A percentile compares a stretch with the other conserved stretches of the same genome.
Evolutionary conservation across 2,797 vertebrate species (phyloP).

Genomic region (Limnodromus scolopaceus): DNA sequence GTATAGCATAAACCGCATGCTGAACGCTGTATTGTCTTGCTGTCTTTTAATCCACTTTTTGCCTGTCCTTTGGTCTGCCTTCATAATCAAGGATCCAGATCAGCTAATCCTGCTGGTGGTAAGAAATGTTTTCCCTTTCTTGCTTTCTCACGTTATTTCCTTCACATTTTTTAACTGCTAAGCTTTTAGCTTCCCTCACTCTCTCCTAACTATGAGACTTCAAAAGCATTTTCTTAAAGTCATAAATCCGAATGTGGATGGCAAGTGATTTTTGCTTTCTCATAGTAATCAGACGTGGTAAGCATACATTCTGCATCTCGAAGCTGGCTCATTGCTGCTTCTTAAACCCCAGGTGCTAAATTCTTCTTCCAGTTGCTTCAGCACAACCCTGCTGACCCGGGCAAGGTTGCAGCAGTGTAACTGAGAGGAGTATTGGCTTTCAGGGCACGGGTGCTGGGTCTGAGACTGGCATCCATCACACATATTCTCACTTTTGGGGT

Average conservation of each 20-base stretch:
- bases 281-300: background rate
- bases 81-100: constrained; percentile 99
- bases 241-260: background rate
- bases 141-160: constrained; percentile 23
- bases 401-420: background rate
- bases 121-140: constrained; percentile 83
- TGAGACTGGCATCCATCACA: background rate
- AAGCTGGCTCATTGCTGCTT: background rate
- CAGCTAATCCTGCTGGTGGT: constrained; percentile 99
- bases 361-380: background rate
- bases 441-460: background rate
- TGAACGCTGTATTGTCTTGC: constrained; percentile 82
- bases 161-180: constrained; percentile 47
- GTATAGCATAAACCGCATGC: constrained; percentile 80
- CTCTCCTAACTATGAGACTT: constrained; percentile 1
- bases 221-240: background rate
- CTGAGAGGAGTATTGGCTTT: background rate
- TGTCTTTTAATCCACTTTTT: constrained; percentile 84
- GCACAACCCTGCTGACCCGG: background rate
- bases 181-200: constrained; percentile 3
- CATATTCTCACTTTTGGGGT: background rate
- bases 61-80: constrained; percentile 90
- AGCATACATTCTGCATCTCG: accelerated
- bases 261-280: background rate
- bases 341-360: background rate